Conservation (phyloP, 1,140 invertebrate species). For the Saccostrea echinata region DNA sequence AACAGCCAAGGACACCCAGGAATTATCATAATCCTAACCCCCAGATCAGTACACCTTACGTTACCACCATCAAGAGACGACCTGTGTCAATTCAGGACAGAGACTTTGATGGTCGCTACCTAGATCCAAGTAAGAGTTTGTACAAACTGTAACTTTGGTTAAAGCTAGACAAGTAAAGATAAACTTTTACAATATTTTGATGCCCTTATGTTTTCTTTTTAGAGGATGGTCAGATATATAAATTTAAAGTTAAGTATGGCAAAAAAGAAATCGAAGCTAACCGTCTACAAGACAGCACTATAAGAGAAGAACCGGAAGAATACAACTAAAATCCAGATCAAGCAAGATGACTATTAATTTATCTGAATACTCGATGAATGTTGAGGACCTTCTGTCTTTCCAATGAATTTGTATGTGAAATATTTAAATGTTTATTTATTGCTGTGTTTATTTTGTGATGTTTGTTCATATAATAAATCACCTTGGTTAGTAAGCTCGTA, state of each 20-base stretch:
- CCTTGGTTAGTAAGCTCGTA: constrained; percentile 80
- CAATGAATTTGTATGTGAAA: neutral
- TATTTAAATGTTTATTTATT: constrained; percentile 8
- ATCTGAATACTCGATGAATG: neutral
- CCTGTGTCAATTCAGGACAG: constrained; percentile 47
- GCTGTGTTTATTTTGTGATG: neutral
- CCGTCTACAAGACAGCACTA: constrained; percentile 25
- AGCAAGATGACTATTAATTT: neutral
- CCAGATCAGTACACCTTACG: constrained; percentile 14
- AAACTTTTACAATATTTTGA: neutral
- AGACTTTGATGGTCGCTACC: constrained; percentile 60
- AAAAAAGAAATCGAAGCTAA: constrained; percentile 58
- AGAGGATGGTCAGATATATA: constrained; percentile 66
- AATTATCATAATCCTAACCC: neutral
- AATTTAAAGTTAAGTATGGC: constrained; percentile 68
- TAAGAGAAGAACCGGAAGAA: constrained; percentile 35
- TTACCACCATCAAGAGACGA: constrained; percentile 39
- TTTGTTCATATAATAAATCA: constrained; percentile 54
- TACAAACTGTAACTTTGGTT: neutral
- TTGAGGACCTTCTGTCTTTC: neutral
- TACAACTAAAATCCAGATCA: constrained; percentile 17
- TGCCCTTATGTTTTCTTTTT: constrained; percentile 50
- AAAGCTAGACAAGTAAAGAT: neutral
- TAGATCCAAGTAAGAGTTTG: constrained; percentile 63
- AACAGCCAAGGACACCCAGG: constrained; percentile 38